Evolutionary conservation across 2,113 vertebrate species (phyloP).

Genomic region (Puffinus mauretanicus): DNA sequence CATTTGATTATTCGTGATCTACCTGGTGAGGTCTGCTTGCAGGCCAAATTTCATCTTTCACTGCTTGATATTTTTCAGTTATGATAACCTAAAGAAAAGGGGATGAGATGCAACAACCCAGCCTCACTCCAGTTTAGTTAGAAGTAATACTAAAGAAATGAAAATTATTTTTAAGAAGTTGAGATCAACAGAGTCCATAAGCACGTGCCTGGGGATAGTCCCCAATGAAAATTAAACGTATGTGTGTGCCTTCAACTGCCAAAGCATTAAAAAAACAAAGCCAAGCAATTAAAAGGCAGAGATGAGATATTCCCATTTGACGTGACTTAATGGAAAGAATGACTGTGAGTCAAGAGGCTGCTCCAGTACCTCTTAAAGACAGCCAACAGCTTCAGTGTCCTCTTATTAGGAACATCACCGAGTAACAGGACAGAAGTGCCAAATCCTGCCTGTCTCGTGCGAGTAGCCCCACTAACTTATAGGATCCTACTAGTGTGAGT

Average conservation of each 20-base stretch:
- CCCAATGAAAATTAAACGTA: not conserved
- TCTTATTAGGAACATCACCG: not conserved
- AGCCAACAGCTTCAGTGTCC: not conserved
- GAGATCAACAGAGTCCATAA: not conserved
- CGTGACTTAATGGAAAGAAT: not conserved
- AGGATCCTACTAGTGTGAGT: not conserved
- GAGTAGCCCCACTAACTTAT: not conserved
- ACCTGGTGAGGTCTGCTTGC: not conserved
- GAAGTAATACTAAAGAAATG: not conserved
- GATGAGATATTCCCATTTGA: not conserved
- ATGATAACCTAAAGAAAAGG: not conserved
- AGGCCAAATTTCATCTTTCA: not conserved
- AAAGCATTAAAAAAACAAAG: not conserved
- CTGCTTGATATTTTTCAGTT: not conserved
- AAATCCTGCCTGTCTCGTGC: not conserved
- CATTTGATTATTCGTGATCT: not conserved
- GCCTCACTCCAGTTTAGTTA: not conserved
- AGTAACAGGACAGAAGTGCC: not conserved
- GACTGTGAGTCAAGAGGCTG: not conserved
- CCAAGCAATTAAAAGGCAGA: conserved; percentile 5
- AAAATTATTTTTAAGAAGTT: not conserved
- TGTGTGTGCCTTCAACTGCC: not conserved
- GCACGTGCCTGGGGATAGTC: not conserved
- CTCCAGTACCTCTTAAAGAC: not conserved
- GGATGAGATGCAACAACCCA: not conserved